Conservation (phyloP, 2,888 invertebrate genomes). For the Minunthozetes semirufus region DNA sequence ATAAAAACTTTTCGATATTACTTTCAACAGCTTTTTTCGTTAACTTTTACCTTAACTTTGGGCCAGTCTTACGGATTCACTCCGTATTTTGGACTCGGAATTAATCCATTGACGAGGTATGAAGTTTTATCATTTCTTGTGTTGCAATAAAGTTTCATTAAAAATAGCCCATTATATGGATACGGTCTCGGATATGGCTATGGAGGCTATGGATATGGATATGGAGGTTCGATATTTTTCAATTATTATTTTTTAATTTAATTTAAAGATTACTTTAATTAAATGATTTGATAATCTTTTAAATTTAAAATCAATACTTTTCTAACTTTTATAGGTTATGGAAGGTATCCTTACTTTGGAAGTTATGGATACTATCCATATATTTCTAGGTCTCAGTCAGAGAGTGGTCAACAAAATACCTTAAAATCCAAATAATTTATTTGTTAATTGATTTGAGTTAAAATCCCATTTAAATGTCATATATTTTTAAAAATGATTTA, state of each 20-base stretch:
- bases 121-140: background rate
- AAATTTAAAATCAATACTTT: background rate
- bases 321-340: background rate
- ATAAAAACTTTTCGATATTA: background rate
- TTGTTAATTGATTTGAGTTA: too few relatives aligned
- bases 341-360: background rate
- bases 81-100: conserved; percentile 11
- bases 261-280: background rate
- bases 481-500: too few relatives aligned
- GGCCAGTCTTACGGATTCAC: conserved; percentile 3
- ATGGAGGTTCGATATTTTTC: background rate
- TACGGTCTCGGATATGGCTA: background rate
- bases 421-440: too few relatives aligned
- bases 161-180: conserved; percentile 5
- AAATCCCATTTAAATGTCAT: too few relatives aligned
- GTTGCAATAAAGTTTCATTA: too few relatives aligned
- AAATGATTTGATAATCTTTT: background rate
- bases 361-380: background rate
- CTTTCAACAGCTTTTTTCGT: background rate
- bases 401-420: too few relatives aligned
- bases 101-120: conserved; percentile 19
- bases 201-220: conserved; percentile 5
- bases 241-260: background rate
- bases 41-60: background rate
- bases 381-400: background rate